Percentiles rank a stretch among this genome's conserved stretches.
These are phyloP conservation scores for Leptopilina clavipes DNA, from an alignment of 1,140 invertebrate species.

Conservation along the genomic window DNA sequence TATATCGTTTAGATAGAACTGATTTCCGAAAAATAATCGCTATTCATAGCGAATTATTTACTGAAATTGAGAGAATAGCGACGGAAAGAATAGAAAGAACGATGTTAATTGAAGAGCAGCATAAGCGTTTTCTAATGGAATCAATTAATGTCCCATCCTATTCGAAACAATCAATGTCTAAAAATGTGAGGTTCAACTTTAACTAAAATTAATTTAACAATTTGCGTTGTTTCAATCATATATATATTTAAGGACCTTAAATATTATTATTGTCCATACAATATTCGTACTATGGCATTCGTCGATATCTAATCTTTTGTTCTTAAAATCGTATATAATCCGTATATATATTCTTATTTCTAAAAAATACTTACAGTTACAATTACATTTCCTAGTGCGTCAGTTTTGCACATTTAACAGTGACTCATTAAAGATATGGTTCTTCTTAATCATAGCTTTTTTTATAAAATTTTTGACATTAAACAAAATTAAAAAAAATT, in stretches of 20 bases:
- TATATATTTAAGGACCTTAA: conserved; percentile 69
- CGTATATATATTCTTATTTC: conserved; percentile 54
- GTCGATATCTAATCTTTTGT: conserved; percentile 58
- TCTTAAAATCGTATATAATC: conserved; percentile 63
- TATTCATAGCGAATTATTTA: conserved; percentile 61
- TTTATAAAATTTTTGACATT: neutral
- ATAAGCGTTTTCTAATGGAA: conserved; percentile 50
- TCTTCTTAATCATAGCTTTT: neutral
- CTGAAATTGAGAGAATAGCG: conserved; percentile 65
- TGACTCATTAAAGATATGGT: conserved; percentile 57
- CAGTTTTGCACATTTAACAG: conserved; percentile 57
- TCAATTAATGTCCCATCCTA: conserved; percentile 8
- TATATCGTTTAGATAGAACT: conserved; percentile 69
- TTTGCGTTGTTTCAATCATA: conserved; percentile 36
- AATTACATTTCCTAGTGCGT: conserved; percentile 60
- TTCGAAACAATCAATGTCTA: neutral
- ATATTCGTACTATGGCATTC: conserved; percentile 66
- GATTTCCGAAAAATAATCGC: conserved; percentile 74
- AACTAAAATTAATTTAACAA: conserved; percentile 40
- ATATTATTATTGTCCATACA: conserved; percentile 72
- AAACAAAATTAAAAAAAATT: neutral
- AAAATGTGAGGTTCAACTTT: neutral
- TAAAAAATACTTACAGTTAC: conserved; percentile 63
- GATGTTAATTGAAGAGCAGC: conserved; percentile 63
- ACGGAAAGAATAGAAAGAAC: conserved; percentile 64